Base-by-base conservation (phyloP, 2,113 vertebrate species). In the Diadophis punctatus region DNA sequence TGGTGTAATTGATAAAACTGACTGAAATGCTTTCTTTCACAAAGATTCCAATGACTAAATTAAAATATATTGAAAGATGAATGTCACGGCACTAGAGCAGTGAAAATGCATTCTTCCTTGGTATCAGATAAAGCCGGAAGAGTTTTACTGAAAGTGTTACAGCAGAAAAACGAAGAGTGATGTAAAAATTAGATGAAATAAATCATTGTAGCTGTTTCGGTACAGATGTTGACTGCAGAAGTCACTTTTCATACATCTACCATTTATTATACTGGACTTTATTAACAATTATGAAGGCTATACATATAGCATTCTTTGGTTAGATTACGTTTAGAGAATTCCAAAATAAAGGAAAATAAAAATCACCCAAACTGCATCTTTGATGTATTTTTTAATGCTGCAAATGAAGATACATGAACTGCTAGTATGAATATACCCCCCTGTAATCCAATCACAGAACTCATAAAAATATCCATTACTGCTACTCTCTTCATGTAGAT, bases 61-160 rank as follows among this genome's bases (percentile, higher is more conserved):
- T 97, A 97, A 97, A 97, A 96, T 94, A 96, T 97, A 97, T 97
- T 96, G 94, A 97, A 97, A 87, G 88, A 96, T 97, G 94, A 91
- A 95, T 96, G 97, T 96, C 95, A 95, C 95, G 91, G 91, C 94
- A 90, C 43, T 93, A 96, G 96, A 94, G 58, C 87, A 96, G 51
- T 43, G 91, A 96, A 97, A 97, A 96, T 92, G 0, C 94, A 93
- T 97, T 97, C 86, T 90, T 96, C 96, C 91, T 93, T 88, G 7
- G 88, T 96, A 96, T 96, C 95, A 96, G 94, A 96, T 55, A 96
- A 96, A 96, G 89, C 89, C 93, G 93, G 94, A 97, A 97, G 58
- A 92, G 30, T 95, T 95, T 95, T 95, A 94, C 94, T 95, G 95
- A 95, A 96, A 96, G 53, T 95, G 91, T 95, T 97, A 96, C 34